Base-by-base conservation (phyloP, 64 coral and sea anemone genomes). In the Dendrophyllia cribrosa region DNA sequence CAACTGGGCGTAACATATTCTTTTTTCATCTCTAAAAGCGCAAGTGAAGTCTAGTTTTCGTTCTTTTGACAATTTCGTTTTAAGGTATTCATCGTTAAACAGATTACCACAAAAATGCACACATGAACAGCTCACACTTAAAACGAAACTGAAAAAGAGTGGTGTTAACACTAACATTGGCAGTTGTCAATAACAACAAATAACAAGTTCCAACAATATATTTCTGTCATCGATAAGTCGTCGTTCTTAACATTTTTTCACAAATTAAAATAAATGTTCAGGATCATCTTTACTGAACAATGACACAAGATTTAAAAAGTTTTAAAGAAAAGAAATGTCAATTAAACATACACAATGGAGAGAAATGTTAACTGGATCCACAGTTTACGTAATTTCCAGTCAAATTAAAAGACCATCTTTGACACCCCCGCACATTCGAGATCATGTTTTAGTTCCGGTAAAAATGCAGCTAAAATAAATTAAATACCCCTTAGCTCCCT, bases 81-180 rank as follows among this genome's bases (percentile, higher is more conserved):
- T 12, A 79, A 59, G 53, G 77, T 34, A 79, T 79, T 79, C 77
- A 59, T 59, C 77, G 12, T 26, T 79, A 60, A 60, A 43, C 6
- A 11, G 52, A 79, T 82, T 46, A 82, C 78, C 78, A 20, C 78
- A 82, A 82, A 63, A 64, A 62, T 82, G 58, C 14, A 20, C 7
- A 47, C 9, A 82, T 64, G 34, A 34, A 34, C 34, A 34, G 34
- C 0, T 34, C 34, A 34, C 34, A 34, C 34, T 34, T 34, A 58
- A 82, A 79, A 64, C 26, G 34, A 64, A 44, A 44, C 59, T 20
- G 20, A 63, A 82, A 82, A 82, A 22, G 59, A 34, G 34, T 34
- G 34, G 34, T 34, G 34, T 34, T 34, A 34, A 34, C 34, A 34
- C n/a, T n/a, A 34, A 34, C 34, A 34, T 34, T 34, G 34, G 34